Evolutionary conservation across 2,888 invertebrate genomes (phyloP).

Genomic region (Rambutsinella grinnellia): DNA sequence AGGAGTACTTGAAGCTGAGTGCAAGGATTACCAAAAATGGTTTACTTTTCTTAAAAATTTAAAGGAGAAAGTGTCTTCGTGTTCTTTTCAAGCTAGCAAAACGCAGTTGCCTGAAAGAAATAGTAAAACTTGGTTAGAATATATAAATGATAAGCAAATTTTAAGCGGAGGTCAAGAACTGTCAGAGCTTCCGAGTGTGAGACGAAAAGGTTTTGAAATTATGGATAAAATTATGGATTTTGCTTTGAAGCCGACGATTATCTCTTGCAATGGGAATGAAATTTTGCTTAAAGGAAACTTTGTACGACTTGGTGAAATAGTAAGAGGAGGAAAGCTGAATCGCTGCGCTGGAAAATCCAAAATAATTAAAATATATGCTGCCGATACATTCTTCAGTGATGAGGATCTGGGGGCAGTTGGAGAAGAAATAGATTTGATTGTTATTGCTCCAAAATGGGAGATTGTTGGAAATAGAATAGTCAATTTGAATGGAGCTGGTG

Average conservation of each 20-base stretch:
- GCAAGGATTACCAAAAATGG: not conserved
- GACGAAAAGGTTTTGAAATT: too few species aligned
- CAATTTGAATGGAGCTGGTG: slow-evolving; percentile 10
- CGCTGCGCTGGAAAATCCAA: too few species aligned
- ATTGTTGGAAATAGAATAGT: not conserved
- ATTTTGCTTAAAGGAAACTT: not conserved
- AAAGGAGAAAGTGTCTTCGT: not conserved
- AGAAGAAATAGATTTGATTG: slow-evolving; percentile 2
- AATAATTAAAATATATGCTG: not conserved
- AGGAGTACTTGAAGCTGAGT: too few species aligned
- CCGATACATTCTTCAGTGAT: slow-evolving; percentile 4
- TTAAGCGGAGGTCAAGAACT: not conserved
- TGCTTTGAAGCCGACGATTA: not conserved
- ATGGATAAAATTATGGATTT: not conserved
- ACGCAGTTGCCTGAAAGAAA: not conserved
- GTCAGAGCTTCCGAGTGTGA: not conserved
- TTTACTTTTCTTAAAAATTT: not conserved
- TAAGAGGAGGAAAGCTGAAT: too few species aligned
- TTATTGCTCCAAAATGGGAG: slow-evolving; percentile 12
- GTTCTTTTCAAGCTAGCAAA: not conserved
- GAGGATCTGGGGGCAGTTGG: not conserved
- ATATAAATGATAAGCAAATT: not conserved
- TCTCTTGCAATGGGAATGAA: not conserved
- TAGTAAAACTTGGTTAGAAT: not conserved
- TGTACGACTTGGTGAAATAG: too few species aligned